Percentiles rank a stretch among this genome's conserved stretches.
These are phyloP conservation scores for Globia sparganii DNA, from an alignment of 2,888 invertebrate species.

Conservation along the genomic window DNA sequence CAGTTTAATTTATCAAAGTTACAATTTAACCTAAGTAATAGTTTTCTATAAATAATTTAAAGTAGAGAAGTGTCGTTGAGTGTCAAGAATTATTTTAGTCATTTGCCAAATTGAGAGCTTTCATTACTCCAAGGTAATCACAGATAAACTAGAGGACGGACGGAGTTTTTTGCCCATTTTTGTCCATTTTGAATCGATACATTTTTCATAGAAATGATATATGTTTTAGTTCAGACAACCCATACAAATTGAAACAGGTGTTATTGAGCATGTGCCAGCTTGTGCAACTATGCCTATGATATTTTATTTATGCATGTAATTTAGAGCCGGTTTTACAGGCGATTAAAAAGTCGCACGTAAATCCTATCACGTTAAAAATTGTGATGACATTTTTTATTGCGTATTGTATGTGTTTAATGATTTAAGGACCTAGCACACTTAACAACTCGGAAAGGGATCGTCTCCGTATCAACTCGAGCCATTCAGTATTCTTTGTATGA, in stretches of 20 bases:
- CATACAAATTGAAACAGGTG: slow-evolving; percentile 28
- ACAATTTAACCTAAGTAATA: not conserved
- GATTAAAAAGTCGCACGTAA: slow-evolving; percentile 37
- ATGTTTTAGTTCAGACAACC: not conserved
- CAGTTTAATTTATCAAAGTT: not conserved
- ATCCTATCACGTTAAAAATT: slow-evolving; percentile 28
- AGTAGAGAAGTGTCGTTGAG: not conserved
- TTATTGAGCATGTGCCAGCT: slow-evolving; percentile 21
- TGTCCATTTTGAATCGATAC: not conserved
- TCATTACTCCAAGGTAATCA: not conserved
- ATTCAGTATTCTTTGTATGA: too few relatives aligned
- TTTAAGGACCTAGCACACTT: too few relatives aligned
- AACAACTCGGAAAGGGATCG: too few relatives aligned
- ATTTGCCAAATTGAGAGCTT: not conserved
- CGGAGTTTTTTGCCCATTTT: not conserved
- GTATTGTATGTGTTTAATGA: not conserved
- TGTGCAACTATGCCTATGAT: slow-evolving; percentile 28
- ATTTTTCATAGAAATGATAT: slow-evolving; percentile 7
- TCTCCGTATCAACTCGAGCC: too few relatives aligned
- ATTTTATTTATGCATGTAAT: slow-evolving; percentile 44
- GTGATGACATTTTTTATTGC: slow-evolving; percentile 26
- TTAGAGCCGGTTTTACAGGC: slow-evolving; percentile 32
- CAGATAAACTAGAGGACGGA: not conserved
- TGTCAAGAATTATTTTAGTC: not conserved
- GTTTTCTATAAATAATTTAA: not conserved